Percentiles rank a stretch among this genome's conserved stretches.
Conservation (phyloP, 1,140 invertebrate species). For the Araneus ventricosus region DNA sequence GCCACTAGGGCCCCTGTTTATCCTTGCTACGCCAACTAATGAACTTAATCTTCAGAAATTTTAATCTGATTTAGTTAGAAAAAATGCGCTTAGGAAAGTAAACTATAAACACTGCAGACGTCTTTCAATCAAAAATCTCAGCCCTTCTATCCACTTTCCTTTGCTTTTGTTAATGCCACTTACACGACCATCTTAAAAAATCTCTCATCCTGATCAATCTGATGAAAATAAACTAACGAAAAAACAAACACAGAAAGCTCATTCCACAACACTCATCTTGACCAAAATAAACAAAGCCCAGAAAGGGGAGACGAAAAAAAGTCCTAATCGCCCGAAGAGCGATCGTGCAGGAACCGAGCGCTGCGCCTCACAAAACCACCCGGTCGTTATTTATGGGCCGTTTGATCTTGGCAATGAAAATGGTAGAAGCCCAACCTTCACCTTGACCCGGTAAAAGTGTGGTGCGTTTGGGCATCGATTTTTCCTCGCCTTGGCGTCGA, state of each 20-base stretch:
- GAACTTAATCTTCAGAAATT: too few relatives aligned
- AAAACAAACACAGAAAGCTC: background rate
- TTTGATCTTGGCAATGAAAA: slow-evolving; percentile 73
- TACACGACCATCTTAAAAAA: background rate
- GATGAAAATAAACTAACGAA: background rate
- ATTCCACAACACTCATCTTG: background rate
- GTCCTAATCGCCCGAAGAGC: background rate
- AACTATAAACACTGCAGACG: too few relatives aligned
- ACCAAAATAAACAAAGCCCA: background rate
- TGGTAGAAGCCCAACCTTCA: slow-evolving; percentile 65
- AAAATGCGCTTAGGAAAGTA: too few relatives aligned
- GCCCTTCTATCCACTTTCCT: too few relatives aligned
- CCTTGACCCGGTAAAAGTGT: slow-evolving; percentile 57
- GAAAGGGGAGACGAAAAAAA: background rate
- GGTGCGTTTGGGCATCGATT: slow-evolving; percentile 55
- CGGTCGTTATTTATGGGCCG: slow-evolving; percentile 47
- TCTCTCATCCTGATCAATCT: background rate
- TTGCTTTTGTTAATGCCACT: too few relatives aligned
- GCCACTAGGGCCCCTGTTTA: too few relatives aligned
- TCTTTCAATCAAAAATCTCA: too few relatives aligned
- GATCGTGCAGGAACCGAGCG: background rate
- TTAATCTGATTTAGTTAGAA: too few relatives aligned
- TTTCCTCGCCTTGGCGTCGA: slow-evolving; percentile 28
- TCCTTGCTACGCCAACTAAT: too few relatives aligned
- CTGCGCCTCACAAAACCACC: background rate